Conservation (phyloP, 2,797 vertebrate species). For the Okamejei kenojei region DNA sequence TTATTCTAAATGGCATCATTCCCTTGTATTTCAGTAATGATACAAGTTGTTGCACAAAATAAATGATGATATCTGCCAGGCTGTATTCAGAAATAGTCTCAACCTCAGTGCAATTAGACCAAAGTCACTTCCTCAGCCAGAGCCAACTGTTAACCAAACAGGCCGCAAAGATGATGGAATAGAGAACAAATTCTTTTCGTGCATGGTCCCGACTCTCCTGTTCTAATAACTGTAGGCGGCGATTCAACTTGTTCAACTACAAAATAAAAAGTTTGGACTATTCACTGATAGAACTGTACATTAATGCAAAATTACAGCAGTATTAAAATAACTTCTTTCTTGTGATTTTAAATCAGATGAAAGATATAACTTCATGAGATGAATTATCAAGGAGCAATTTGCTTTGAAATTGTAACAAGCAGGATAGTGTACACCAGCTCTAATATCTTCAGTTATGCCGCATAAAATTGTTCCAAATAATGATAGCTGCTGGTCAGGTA, state of each 20-base stretch:
- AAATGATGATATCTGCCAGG: neutral
- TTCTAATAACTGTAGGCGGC: conserved; percentile 60
- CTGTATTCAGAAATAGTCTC: neutral
- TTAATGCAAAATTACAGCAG: neutral
- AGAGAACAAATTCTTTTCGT: conserved; percentile 60
- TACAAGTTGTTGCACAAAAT: neutral
- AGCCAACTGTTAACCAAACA: conserved; percentile 69
- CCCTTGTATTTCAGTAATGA: conserved; percentile 23
- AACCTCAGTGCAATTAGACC: conserved; percentile 36
- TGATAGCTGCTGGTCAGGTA: neutral
- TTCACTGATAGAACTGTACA: neutral
- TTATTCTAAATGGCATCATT: neutral
- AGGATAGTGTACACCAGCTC: neutral
- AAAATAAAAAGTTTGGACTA: conserved; percentile 36
- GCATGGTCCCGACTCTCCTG: conserved; percentile 51
- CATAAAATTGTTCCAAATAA: neutral
- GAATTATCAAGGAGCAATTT: neutral
- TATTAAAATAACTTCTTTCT: neutral
- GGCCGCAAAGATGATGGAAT: conserved; percentile 57
- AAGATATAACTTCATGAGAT: neutral
- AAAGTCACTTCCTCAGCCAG: conserved; percentile 61
- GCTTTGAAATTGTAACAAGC: neutral
- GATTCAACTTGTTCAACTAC: conserved; percentile 62
- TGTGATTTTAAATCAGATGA: neutral
- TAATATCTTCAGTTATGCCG: neutral